Evolutionary conservation across 2,888 invertebrate genomes (phyloP).

Genomic region (Mantis religiosa): DNA sequence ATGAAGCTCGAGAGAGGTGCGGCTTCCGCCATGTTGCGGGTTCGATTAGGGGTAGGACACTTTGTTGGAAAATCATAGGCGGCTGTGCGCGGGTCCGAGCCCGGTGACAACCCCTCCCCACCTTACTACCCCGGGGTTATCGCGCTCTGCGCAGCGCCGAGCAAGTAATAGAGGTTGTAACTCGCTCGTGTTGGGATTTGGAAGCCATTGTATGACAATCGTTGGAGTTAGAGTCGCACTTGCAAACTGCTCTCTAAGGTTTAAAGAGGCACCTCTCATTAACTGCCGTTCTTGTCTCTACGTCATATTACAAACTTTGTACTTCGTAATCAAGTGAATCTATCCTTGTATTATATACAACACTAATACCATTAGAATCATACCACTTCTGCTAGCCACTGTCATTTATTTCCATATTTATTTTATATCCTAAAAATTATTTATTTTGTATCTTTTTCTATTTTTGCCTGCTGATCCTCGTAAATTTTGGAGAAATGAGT

Average conservation of each 20-base stretch:
- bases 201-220: neutral
- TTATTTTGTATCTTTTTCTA: no score
- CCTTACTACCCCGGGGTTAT: neutral
- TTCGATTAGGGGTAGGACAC: neutral
- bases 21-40: neutral
- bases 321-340: no score
- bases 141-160: neutral
- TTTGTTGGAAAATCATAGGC: neutral
- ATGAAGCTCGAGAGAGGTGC: neutral
- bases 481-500: no score
- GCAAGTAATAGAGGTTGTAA: neutral
- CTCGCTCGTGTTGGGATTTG: neutral
- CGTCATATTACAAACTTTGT: no score
- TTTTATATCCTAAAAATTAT: no score
- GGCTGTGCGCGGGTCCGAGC: neutral
- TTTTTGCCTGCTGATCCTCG: no score
- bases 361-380: no score
- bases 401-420: no score
- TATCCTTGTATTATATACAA: no score
- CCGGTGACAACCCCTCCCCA: neutral
- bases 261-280: neutral
- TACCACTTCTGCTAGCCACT: no score
- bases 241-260: neutral
- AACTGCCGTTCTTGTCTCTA: no score
- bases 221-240: neutral